These are phyloP conservation scores for Auanema freiburgensis DNA, from an alignment of 2,888 invertebrate species.

Conservation along the genomic window DNA sequence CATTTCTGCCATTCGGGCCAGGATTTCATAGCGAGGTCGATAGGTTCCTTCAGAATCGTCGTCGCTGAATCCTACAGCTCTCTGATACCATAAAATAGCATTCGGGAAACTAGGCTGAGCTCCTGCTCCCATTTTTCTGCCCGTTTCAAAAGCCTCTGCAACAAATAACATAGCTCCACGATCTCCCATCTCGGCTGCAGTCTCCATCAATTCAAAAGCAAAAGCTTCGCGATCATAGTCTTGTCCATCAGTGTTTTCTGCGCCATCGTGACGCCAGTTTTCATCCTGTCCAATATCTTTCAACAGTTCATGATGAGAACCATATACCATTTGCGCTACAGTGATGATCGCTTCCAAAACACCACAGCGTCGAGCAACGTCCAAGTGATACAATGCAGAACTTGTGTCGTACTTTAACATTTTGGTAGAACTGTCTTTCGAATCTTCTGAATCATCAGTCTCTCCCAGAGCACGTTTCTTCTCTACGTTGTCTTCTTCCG, in stretches of 20 bases:
- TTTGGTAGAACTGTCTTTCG: not conserved
- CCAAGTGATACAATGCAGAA: slow-evolving; percentile 70
- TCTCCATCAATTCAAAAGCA: slow-evolving; percentile 64
- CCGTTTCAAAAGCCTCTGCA: slow-evolving; percentile 69
- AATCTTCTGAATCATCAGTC: slow-evolving; percentile 4
- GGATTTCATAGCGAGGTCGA: slow-evolving; percentile 64
- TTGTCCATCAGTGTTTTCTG: slow-evolving; percentile 37
- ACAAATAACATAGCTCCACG: slow-evolving; percentile 68
- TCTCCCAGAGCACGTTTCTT: slow-evolving; percentile 20
- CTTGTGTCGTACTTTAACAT: slow-evolving; percentile 66
- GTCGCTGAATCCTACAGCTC: slow-evolving; percentile 51
- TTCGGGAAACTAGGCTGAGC: slow-evolving; percentile 33
- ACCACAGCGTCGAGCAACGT: slow-evolving; percentile 69
- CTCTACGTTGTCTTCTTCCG: slow-evolving; percentile 34
- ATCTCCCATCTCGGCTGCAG: slow-evolving; percentile 69
- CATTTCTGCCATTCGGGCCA: slow-evolving; percentile 68
- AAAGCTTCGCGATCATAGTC: slow-evolving; percentile 63
- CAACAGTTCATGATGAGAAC: slow-evolving; percentile 68
- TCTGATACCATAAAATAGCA: slow-evolving; percentile 48
- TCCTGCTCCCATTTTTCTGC: slow-evolving; percentile 50
- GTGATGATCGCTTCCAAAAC: slow-evolving; percentile 69
- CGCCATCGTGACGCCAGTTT: slow-evolving; percentile 32
- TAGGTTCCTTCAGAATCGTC: slow-evolving; percentile 56
- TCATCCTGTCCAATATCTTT: slow-evolving; percentile 66
- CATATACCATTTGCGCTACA: slow-evolving; percentile 67